Evolutionary conservation across 2,888 invertebrate species (phyloP).

Genomic region (Tiphia femorata): DNA sequence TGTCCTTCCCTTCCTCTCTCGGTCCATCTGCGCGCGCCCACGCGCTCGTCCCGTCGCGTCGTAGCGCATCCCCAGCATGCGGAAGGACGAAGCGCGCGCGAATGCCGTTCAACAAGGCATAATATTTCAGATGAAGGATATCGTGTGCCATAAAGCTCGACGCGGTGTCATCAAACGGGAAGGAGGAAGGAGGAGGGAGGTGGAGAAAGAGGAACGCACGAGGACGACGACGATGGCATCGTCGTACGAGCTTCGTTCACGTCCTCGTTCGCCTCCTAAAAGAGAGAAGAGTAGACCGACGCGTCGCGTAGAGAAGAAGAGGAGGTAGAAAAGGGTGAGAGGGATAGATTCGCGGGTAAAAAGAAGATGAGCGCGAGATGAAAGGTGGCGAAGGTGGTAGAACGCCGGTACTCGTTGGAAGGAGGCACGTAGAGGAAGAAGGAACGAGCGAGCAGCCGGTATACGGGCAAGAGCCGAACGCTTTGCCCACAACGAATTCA

Average conservation of each 20-base stretch:
- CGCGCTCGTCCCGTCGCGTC: no score
- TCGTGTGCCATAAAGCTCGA: constrained; percentile 61
- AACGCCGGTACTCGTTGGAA: no score
- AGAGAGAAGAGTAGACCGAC: not conserved
- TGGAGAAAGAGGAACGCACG: not conserved
- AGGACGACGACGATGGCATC: not conserved
- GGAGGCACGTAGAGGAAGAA: not conserved
- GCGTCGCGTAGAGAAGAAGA: not conserved
- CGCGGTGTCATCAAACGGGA: constrained; percentile 34
- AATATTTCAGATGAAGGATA: constrained; percentile 62
- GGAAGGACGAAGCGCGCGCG: constrained; percentile 9
- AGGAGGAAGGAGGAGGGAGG: not conserved
- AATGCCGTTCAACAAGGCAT: constrained; percentile 45
- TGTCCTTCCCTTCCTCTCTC: not conserved
- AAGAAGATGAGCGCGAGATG: constrained; percentile 7
- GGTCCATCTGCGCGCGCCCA: no score
- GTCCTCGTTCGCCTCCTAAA: not conserved
- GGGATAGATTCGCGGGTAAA: constrained; percentile 23
- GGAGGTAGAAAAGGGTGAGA: constrained; percentile 7
- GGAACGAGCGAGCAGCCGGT: not conserved
- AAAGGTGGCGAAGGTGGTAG: no score
- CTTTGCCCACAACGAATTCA: constrained; percentile 45
- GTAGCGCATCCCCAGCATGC: constrained; percentile 16
- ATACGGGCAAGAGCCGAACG: not conserved
- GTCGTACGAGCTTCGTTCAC: not conserved